phyloP scores from a whole-genome alignment of 2,113 vertebrate species.

The Chitala chitala region DNA sequence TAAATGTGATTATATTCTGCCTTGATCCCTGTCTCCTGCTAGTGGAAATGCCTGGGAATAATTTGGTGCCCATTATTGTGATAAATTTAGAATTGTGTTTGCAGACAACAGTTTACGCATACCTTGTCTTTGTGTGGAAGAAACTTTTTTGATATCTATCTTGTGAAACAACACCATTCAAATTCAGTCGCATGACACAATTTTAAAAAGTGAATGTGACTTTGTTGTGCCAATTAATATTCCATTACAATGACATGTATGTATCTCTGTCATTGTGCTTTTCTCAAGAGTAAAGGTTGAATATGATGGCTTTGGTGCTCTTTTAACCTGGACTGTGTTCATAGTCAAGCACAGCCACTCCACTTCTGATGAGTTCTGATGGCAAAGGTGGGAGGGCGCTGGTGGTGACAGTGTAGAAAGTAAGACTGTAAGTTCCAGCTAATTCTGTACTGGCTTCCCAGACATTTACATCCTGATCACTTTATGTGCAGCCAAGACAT shows the following conservation, averaged over 20 bases:
- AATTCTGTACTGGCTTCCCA: too few relatives aligned
- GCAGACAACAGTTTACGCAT: slow-evolving; percentile 48
- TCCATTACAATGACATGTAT: background rate
- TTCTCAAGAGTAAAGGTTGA: too few relatives aligned
- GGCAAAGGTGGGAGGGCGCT: background rate
- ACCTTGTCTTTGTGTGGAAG: slow-evolving; percentile 45
- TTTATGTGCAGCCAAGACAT: background rate
- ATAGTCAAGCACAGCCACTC: background rate
- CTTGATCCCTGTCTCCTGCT: slow-evolving; percentile 51
- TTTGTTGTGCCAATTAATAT: background rate
- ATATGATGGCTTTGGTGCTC: too few relatives aligned
- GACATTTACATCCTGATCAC: background rate
- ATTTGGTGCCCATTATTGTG: slow-evolving; percentile 64
- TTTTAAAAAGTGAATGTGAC: background rate
- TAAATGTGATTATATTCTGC: slow-evolving; percentile 65
- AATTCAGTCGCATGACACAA: background rate
- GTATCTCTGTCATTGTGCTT: background rate
- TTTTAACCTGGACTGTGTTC: too few relatives aligned
- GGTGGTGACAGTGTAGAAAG: background rate
- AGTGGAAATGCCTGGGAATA: slow-evolving; percentile 63
- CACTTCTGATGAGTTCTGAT: background rate
- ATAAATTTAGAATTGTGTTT: slow-evolving; percentile 58
- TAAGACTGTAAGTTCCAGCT: background rate
- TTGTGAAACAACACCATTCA: slow-evolving; percentile 25
- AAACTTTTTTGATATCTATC: slow-evolving; percentile 38